A percentile compares a stretch with the other conserved stretches of the same genome.
phyloP scores from a whole-genome alignment of 1,140 invertebrate species.

The Drosophila eugracilis region DNA sequence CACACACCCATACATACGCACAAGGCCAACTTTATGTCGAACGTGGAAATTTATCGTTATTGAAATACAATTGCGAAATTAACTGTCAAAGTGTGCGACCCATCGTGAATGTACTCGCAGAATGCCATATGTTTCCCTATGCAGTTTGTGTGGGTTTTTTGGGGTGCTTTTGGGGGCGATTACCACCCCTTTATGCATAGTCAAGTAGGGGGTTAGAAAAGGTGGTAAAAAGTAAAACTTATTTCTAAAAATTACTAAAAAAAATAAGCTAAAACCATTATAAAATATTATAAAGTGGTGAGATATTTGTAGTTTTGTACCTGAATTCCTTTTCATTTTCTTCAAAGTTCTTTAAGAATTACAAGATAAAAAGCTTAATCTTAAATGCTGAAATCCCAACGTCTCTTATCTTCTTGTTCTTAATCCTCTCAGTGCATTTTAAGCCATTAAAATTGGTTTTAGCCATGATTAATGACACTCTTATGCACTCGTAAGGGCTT shows the following conservation, averaged over 20 bases:
- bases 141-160: neutral
- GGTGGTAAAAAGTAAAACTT: neutral
- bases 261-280: too few relatives aligned
- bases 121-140: slow-evolving; percentile 61
- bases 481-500: slow-evolving; percentile 20
- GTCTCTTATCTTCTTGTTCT: too few relatives aligned
- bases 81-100: slow-evolving; percentile 84
- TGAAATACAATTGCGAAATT: slow-evolving; percentile 85
- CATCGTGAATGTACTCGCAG: slow-evolving; percentile 61
- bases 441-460: neutral
- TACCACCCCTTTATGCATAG: neutral
- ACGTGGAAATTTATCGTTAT: slow-evolving; percentile 83
- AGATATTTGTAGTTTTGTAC: too few relatives aligned
- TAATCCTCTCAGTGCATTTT: neutral
- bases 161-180: neutral
- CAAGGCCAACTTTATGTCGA: slow-evolving; percentile 69
- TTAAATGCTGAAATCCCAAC: too few relatives aligned
- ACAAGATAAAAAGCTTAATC: too few relatives aligned
- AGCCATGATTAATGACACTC: slow-evolving; percentile 21
- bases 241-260: too few relatives aligned
- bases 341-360: too few relatives aligned
- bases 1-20: too few relatives aligned
- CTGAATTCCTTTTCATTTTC: too few relatives aligned
- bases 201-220: neutral
- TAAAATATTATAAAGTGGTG: neutral